A percentile compares a stretch with the other conserved stretches of the same genome.
Conservation (phyloP, 1,140 invertebrate species). For the Habropoda laboriosa region DNA sequence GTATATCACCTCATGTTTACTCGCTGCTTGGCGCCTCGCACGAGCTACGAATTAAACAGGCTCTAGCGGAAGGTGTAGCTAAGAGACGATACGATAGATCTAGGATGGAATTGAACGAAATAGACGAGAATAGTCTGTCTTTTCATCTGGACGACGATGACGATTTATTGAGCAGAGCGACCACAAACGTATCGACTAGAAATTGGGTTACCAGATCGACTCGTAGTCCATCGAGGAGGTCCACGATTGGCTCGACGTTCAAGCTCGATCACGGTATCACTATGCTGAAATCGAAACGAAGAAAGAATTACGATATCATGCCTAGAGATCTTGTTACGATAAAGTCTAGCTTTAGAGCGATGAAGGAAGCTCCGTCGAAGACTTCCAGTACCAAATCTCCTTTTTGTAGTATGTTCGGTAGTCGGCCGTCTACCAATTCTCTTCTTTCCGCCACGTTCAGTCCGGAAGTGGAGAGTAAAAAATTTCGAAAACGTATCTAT, state of each 20-base stretch:
- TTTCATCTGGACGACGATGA: constrained; percentile 38
- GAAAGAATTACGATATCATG: neutral
- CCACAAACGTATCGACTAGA: constrained; percentile 11
- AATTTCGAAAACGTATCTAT: constrained; percentile 23
- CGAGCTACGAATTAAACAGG: constrained; percentile 48
- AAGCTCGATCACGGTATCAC: constrained; percentile 12
- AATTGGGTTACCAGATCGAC: constrained; percentile 23
- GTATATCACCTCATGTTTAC: constrained; percentile 55
- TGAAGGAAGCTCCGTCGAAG: constrained; percentile 7
- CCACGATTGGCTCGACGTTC: neutral
- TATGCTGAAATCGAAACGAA: constrained; percentile 27
- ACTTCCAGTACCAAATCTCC: constrained; percentile 32
- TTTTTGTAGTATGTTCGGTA: neutral
- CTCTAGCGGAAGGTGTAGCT: constrained; percentile 12
- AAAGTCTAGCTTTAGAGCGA: neutral
- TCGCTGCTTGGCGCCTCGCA: constrained; percentile 49
- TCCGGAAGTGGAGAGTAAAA: neutral
- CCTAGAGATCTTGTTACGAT: neutral
- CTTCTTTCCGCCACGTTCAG: neutral
- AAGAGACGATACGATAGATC: neutral
- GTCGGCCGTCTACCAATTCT: constrained; percentile 12
- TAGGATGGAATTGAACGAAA: neutral
- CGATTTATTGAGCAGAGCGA: constrained; percentile 1
- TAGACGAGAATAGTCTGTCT: constrained; percentile 20
- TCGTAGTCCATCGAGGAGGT: constrained; percentile 9